Percentiles rank a stretch among this genome's conserved stretches.
Evolutionary conservation across 2,888 invertebrate species (phyloP).

Genomic region (Nomada ruficornis): DNA sequence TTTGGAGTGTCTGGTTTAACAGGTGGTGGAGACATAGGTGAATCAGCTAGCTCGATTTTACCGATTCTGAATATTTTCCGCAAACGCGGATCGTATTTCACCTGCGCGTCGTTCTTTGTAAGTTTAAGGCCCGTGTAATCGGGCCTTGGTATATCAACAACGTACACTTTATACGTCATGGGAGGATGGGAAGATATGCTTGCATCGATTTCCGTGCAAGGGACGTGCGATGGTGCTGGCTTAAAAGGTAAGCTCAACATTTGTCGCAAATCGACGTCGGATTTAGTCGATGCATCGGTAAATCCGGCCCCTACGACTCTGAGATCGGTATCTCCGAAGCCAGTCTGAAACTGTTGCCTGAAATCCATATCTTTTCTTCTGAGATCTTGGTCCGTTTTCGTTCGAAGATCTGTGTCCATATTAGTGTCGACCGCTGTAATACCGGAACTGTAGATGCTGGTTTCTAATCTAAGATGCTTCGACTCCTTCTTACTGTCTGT

Average conservation of each 20-base stretch:
- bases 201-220: constrained; percentile 94
- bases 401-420: constrained; percentile 82
- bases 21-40: constrained; percentile 86
- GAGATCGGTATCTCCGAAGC: constrained; percentile 89
- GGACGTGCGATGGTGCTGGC: constrained; percentile 91
- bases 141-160: constrained; percentile 89
- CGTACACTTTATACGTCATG: constrained; percentile 88
- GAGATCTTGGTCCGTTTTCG: constrained; percentile 80
- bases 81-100: constrained; percentile 90
- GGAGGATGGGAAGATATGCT: constrained; percentile 92
- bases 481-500: constrained; percentile 74
- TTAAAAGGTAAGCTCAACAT: constrained; percentile 90
- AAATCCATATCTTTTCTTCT: constrained; percentile 85
- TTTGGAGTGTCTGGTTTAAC: constrained; percentile 84
- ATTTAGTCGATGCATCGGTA: constrained; percentile 77
- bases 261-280: constrained; percentile 91
- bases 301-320: constrained; percentile 83
- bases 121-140: constrained; percentile 91
- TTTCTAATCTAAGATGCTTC: constrained; percentile 77
- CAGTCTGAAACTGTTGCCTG: constrained; percentile 84
- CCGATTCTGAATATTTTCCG: constrained; percentile 90
- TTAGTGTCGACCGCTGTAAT: constrained; percentile 78
- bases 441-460: constrained; percentile 83
- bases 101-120: constrained; percentile 89
- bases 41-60: constrained; percentile 86